Percentiles rank a stretch among this genome's conserved stretches.
These are phyloP conservation scores for Laodelphax striatellus DNA, from an alignment of 1,140 invertebrate genomes.

Conservation along the genomic window DNA sequence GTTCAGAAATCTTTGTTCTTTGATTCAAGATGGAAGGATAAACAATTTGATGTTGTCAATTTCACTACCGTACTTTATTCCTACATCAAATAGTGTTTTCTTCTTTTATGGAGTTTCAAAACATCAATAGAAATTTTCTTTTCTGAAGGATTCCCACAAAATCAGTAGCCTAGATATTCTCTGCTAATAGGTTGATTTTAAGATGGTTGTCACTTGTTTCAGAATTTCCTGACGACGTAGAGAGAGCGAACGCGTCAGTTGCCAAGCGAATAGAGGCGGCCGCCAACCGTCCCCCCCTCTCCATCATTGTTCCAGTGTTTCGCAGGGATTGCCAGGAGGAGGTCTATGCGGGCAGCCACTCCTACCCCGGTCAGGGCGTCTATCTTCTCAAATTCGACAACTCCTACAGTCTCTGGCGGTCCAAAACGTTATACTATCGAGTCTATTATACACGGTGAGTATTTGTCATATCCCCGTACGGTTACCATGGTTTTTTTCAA, in stretches of 20 bases:
- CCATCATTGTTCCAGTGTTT: constrained; percentile 83
- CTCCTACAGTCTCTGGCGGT: constrained; percentile 97
- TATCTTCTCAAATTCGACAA: constrained; percentile 99
- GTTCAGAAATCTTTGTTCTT: no score
- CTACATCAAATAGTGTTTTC: no score
- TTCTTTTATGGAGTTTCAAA: no score
- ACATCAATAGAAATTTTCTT: no score
- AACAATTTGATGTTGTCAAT: no score
- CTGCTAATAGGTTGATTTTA: constrained; percentile 23
- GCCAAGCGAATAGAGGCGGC: not conserved
- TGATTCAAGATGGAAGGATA: no score
- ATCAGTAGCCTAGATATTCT: no score
- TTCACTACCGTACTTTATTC: no score
- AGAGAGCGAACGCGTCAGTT: constrained; percentile 4
- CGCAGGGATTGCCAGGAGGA: constrained; percentile 92
- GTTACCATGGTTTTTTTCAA: no score
- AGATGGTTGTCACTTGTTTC: constrained; percentile 10
- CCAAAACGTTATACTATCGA: constrained; percentile 97
- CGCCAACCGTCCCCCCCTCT: constrained; percentile 43
- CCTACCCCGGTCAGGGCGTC: constrained; percentile 92
- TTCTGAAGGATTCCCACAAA: no score
- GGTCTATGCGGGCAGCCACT: constrained; percentile 93
- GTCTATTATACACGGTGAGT: constrained; percentile 84
- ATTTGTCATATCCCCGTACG: no score
- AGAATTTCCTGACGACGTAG: constrained; percentile 13